These are phyloP conservation scores for Epizoanthus rinbou DNA, from an alignment of 92 coral and sea anemone species.

Conservation along the genomic window DNA sequence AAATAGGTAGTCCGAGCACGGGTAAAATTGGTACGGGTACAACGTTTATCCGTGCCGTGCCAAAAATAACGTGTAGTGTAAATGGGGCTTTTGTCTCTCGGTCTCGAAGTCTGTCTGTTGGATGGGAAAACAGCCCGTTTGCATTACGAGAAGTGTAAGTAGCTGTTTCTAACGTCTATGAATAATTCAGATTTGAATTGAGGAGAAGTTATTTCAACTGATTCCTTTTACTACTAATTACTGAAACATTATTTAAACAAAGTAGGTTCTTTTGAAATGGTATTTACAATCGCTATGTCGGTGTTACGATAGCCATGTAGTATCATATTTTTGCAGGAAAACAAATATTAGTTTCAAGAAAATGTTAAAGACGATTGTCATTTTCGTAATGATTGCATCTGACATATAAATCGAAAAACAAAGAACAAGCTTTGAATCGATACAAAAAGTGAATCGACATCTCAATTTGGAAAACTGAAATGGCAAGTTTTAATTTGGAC, in stretches of 20 bases:
- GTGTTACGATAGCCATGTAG: neutral
- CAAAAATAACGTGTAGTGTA: too few relatives aligned
- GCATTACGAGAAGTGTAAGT: too few relatives aligned
- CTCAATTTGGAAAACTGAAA: neutral
- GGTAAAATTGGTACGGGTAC: too few relatives aligned
- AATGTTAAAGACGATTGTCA: neutral
- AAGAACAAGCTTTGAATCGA: neutral
- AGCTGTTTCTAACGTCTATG: neutral
- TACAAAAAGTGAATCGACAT: neutral
- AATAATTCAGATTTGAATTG: conserved; percentile 2
- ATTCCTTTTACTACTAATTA: neutral
- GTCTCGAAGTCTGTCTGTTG: too few relatives aligned
- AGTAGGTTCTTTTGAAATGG: conserved; percentile 11
- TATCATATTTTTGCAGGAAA: conserved; percentile 17
- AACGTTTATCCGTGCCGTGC: too few relatives aligned
- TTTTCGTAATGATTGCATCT: conserved; percentile 7
- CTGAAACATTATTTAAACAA: conserved; percentile 19
- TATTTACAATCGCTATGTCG: conserved; percentile 19
- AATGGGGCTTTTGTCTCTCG: too few relatives aligned
- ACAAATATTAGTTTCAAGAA: conserved; percentile 9
- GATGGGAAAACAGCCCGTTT: too few relatives aligned
- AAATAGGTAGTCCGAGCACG: too few relatives aligned
- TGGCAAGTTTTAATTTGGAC: neutral
- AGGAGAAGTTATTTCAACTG: neutral
- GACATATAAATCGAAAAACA: neutral